Percentiles rank a stretch among this genome's conserved stretches.
Conservation (phyloP, 2,888 invertebrate genomes). For the Parnassius mnemosyne region DNA sequence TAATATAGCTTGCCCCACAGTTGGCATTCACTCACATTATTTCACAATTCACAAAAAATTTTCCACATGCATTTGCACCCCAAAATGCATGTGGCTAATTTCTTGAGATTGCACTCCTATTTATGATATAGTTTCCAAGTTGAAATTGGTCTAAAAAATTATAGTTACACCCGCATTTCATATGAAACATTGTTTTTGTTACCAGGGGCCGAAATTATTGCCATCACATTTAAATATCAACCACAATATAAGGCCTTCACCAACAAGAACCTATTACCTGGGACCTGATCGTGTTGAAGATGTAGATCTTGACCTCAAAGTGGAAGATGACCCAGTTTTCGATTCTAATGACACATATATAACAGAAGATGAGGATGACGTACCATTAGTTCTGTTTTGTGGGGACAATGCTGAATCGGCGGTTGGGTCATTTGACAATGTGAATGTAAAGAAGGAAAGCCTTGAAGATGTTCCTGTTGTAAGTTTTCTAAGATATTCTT, state of each 20-base stretch:
- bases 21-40: too few species aligned
- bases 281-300: constrained; percentile 3
- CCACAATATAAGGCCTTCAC: constrained; percentile 10
- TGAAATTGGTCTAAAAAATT: too few species aligned
- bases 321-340: constrained; percentile 24
- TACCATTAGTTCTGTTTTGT: constrained; percentile 35
- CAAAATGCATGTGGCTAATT: too few species aligned
- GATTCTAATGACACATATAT: constrained; percentile 11
- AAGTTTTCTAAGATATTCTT: background rate
- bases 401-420: constrained; percentile 24
- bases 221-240: background rate
- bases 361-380: constrained; percentile 34
- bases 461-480: constrained; percentile 24
- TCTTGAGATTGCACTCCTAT: too few species aligned
- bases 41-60: too few species aligned
- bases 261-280: constrained; percentile 9
- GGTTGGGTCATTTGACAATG: constrained; percentile 21
- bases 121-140: too few species aligned
- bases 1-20: too few species aligned
- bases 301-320: constrained; percentile 11
- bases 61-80: too few species aligned
- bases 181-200: too few species aligned
- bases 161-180: too few species aligned
- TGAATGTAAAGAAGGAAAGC: constrained; percentile 2
- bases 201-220: background rate